These are phyloP conservation scores for Struthio camelus DNA, from an alignment of 2,113 vertebrate species.

Conservation along the genomic window DNA sequence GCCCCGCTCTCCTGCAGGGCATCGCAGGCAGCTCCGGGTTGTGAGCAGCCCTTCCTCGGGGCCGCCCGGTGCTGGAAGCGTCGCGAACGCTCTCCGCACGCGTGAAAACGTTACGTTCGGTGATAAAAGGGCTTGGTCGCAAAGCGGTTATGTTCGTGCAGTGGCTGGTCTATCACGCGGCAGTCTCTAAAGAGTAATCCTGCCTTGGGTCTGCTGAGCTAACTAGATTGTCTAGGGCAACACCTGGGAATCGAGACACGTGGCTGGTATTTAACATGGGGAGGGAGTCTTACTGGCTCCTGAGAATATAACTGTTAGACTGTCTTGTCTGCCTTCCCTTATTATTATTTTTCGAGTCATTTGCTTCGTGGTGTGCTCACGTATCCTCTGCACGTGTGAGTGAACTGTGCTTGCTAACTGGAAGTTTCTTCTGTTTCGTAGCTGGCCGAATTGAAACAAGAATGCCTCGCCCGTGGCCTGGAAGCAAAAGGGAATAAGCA, in stretches of 20 bases:
- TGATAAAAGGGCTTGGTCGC: too few relatives aligned
- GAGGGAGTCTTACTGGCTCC: not conserved
- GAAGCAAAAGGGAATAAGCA: slow-evolving; percentile 92
- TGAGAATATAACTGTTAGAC: too few relatives aligned
- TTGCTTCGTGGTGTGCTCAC: not conserved
- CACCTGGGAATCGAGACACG: too few relatives aligned
- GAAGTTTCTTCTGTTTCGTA: slow-evolving; percentile 33
- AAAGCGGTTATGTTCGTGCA: too few relatives aligned
- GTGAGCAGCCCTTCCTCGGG: too few relatives aligned
- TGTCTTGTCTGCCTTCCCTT: not conserved
- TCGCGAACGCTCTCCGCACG: too few relatives aligned
- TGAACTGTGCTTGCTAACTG: not conserved
- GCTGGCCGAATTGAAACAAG: slow-evolving; percentile 92
- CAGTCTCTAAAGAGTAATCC: not conserved
- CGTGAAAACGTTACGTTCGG: too few relatives aligned
- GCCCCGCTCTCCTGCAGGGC: too few relatives aligned
- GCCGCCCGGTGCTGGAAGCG: too few relatives aligned
- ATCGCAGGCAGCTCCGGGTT: too few relatives aligned
- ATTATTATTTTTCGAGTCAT: not conserved
- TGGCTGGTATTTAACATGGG: not conserved
- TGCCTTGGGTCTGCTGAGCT: not conserved
- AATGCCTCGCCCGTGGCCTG: slow-evolving; percentile 88
- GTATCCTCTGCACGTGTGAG: too few relatives aligned
- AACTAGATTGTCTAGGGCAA: not conserved
- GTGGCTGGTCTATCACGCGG: too few relatives aligned